phyloP scores from a whole-genome alignment of 1,140 invertebrate species.

The Hesperophylax magnus region DNA sequence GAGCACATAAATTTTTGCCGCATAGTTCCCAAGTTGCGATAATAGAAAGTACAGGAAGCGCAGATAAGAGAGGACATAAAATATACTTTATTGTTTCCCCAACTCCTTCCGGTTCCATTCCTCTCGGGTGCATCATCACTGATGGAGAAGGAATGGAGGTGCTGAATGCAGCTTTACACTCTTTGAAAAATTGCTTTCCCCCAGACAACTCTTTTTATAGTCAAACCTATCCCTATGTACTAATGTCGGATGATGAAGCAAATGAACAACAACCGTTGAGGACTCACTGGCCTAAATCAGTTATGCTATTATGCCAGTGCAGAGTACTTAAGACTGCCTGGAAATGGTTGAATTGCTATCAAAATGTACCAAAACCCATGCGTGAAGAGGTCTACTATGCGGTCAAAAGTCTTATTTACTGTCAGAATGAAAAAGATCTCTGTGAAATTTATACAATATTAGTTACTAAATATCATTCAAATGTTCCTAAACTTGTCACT shows the following conservation, averaged over 20 bases:
- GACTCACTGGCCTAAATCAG: conserved; percentile 51
- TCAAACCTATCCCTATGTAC: conserved; percentile 40
- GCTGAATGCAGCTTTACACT: conserved; percentile 39
- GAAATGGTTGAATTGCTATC: conserved; percentile 51
- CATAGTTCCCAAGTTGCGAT: conserved; percentile 49
- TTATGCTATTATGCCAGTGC: conserved; percentile 45
- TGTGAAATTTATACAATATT: conserved; percentile 39
- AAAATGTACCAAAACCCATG: conserved; percentile 50
- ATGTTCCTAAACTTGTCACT: conserved; percentile 47
- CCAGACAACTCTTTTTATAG: conserved; percentile 47
- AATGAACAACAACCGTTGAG: conserved; percentile 46
- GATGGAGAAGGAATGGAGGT: conserved; percentile 40
- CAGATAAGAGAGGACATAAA: conserved; percentile 49
- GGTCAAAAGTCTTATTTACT: conserved; percentile 49
- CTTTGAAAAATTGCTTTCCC: conserved; percentile 49
- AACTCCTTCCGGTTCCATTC: conserved; percentile 48
- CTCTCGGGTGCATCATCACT: conserved; percentile 52
- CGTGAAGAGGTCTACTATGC: conserved; percentile 51
- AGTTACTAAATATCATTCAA: conserved; percentile 44
- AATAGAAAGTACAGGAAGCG: conserved; percentile 45
- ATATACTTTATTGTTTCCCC: conserved; percentile 51
- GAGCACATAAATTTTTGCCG: conserved; percentile 47
- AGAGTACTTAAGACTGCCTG: conserved; percentile 43
- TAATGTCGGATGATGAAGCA: conserved; percentile 46
- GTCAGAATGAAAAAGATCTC: conserved; percentile 48